These are phyloP conservation scores for Callaeas wilsoni DNA, from an alignment of 2,113 vertebrate species.

Conservation along the genomic window DNA sequence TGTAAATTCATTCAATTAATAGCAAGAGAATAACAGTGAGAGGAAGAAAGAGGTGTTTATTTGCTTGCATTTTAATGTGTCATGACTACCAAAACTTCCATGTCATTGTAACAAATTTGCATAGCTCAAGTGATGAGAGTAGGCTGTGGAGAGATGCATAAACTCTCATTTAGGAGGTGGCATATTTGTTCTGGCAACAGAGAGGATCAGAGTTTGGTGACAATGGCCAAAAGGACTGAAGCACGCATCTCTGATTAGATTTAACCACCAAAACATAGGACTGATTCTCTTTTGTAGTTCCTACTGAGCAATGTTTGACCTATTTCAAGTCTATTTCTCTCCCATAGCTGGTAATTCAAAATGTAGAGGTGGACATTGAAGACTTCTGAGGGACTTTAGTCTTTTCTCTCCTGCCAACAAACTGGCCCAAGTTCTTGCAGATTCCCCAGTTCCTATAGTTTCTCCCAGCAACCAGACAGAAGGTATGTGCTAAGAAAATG, in stretches of 20 bases:
- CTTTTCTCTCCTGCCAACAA: neutral
- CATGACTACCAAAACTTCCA: neutral
- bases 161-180: neutral
- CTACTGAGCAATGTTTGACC: neutral
- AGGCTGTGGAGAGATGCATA: neutral
- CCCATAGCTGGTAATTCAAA: neutral
- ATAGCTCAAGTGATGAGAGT: neutral
- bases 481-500: neutral
- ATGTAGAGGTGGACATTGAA: neutral
- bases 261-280: neutral
- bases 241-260: neutral
- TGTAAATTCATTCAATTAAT: neutral
- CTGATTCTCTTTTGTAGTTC: neutral
- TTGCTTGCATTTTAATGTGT: neutral
- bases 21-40: neutral
- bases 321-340: neutral
- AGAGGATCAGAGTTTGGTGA: neutral
- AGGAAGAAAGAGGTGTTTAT: neutral
- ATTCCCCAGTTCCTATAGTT: neutral
- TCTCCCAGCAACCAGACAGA: neutral
- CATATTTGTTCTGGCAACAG: neutral
- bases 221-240: neutral
- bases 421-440: neutral
- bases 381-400: neutral
- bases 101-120: neutral